Base-by-base conservation (phyloP, 2,797 vertebrate species). In the Adelosebastes latens region DNA sequence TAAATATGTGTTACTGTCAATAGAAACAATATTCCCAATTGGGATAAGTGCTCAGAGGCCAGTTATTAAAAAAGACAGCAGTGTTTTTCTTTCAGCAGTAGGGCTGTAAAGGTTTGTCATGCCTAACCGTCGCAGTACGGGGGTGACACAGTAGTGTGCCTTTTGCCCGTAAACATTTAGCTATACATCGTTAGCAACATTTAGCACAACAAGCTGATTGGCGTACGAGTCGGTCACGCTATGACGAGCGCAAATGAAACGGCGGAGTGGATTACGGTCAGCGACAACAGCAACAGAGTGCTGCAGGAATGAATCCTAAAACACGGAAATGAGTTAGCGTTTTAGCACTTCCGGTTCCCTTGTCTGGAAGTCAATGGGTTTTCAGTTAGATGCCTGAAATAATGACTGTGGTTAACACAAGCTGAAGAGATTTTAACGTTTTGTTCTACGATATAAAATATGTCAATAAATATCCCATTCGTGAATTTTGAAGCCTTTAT, bases 1-100 rank as follows among this genome's bases (percentile, higher is more conserved):
- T 89, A 89, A 92, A 92, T 94, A 92, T 73, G 64, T 42, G 42
- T 4, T 24, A 55, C 77, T 89, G 87, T 89, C 81, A 86, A 81
- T 75, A 75, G 69, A 87, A 73, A 39, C 72, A 75, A 2, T 75
- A 75, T 10, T 73, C 75, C 80, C 80, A 77, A 66, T 71, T 67
- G 82, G 81, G 71, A 88, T 67, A 75, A 34, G 61, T 77, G 76
- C 62, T 89, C 80, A 75, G 65, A 69, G 75, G 72, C 56, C 65
- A 72, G 84, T 83, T 76, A 75, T 84, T 84, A 76, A 77, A 75
- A 75, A 70, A 67, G 46, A 77, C 70, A 77, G 72, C 52, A 56
- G 60, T 58, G 61, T 27, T 64, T 3, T 39, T 36, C 12, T 22
- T 34, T 62, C 32, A 62, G 4, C 12, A 36, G 18, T 22, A 7